Evolutionary conservation across 2,888 invertebrate genomes (phyloP).

Genomic region (Keiferia lycopersicella): DNA sequence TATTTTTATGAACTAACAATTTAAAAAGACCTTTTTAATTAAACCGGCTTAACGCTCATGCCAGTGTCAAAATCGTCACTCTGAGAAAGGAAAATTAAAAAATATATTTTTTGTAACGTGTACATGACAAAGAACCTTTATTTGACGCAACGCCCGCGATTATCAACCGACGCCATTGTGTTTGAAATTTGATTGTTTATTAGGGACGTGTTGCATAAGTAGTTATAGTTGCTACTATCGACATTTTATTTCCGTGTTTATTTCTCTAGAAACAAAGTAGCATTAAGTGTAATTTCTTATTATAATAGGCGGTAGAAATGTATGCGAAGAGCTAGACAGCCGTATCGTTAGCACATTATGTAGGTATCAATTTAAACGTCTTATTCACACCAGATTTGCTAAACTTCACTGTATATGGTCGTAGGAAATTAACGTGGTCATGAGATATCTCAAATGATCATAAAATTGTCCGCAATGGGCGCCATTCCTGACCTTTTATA

Average conservation of each 20-base stretch:
- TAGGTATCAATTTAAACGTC: constrained; percentile 22
- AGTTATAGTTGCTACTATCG: background rate
- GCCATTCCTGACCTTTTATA: constrained; percentile 35
- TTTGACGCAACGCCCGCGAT: constrained; percentile 65
- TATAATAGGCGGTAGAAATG: background rate
- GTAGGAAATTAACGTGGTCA: constrained; percentile 26
- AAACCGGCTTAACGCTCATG: constrained; percentile 64
- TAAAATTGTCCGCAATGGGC: constrained; percentile 35
- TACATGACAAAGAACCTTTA: constrained; percentile 70
- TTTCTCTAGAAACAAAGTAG: background rate
- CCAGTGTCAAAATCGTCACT: constrained; percentile 40
- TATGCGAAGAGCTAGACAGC: background rate
- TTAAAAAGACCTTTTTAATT: constrained; percentile 71
- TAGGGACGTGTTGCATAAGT: constrained; percentile 45
- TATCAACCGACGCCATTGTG: constrained; percentile 74
- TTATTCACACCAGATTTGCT: constrained; percentile 29
- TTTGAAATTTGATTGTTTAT: constrained; percentile 68
- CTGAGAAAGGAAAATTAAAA: constrained; percentile 40
- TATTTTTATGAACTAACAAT: constrained; percentile 73
- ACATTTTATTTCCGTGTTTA: constrained; percentile 3
- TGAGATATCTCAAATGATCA: constrained; percentile 32
- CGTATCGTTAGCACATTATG: constrained; percentile 17
- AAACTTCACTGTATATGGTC: constrained; percentile 27
- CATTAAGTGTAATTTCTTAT: background rate
- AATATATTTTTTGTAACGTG: constrained; percentile 29